A percentile compares a stretch with the other conserved stretches of the same genome.
Conservation (phyloP, 1,140 invertebrate species). For the Zophobas atratus region DNA sequence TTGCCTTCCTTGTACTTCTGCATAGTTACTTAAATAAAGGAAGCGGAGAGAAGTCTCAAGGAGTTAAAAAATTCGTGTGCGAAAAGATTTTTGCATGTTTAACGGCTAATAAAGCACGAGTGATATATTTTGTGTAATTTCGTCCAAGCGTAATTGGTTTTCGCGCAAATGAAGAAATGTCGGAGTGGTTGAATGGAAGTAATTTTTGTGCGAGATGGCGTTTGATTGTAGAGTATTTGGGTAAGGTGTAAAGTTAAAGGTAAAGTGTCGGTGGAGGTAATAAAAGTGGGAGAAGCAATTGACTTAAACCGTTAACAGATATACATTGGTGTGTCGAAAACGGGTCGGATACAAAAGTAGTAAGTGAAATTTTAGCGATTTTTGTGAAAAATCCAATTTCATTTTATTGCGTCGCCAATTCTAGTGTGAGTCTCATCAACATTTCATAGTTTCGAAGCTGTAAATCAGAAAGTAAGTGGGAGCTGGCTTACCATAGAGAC, state of each 20-base stretch:
- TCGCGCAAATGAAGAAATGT: constrained; percentile 38
- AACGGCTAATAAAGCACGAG: not conserved
- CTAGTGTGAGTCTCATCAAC: constrained; percentile 63
- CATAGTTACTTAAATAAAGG: constrained; percentile 41
- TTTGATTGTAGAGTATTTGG: constrained; percentile 22
- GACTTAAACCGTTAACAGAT: constrained; percentile 48
- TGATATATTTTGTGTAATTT: constrained; percentile 23
- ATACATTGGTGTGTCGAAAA: constrained; percentile 33
- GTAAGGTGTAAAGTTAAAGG: constrained; percentile 44
- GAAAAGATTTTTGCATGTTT: not conserved
- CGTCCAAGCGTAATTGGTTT: constrained; percentile 31
- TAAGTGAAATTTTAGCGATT: constrained; percentile 61
- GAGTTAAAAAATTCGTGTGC: too few species aligned
- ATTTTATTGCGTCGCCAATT: constrained; percentile 64
- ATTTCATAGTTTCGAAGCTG: constrained; percentile 65
- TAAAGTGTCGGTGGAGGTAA: constrained; percentile 39
- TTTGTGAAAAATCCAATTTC: constrained; percentile 65
- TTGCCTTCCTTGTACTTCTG: constrained; percentile 43
- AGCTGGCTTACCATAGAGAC: constrained; percentile 84
- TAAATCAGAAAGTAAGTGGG: constrained; percentile 63
- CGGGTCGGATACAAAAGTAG: constrained; percentile 58
- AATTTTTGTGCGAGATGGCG: constrained; percentile 29
- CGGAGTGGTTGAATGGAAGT: constrained; percentile 27
- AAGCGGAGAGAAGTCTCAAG: constrained; percentile 21
- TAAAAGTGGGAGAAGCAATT: constrained; percentile 42